Base-by-base conservation (phyloP, 2,888 invertebrate genomes). In the Diarsia rubi region DNA sequence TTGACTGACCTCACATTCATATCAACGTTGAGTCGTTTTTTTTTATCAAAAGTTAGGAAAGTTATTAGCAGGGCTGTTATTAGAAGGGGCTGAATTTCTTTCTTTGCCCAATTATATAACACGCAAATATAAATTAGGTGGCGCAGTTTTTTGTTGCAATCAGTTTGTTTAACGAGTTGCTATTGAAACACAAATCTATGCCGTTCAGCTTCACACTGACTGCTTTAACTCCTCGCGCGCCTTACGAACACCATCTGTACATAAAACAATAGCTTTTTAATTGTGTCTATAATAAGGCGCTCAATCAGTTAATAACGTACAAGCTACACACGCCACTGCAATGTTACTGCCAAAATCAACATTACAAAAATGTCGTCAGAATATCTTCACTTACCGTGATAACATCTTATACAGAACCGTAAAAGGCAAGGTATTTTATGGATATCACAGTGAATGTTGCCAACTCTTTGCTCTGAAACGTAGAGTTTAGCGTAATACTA, bases 21-120 rank as follows among this genome's bases (percentile, higher is more conserved):
- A 12, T 3, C 21, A 21, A 8, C 21, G 27, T 24, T 6, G 3
- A 44, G 44, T 3, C 14, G 21, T 16, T 12, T 59, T n/a, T 31
- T 37, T 73, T 73, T 63, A 27, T 49, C n/a, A n/a, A 59, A 64
- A 73, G 27, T 73, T 45, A 14, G n/a, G 19, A 12, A 64, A 57
- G 45, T 57, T 27, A 57, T 47, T 64, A n/a, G n/a, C n/a, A n/a
- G n/a, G n/a, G n/a, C n/a, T n/a, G n/a, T n/a, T n/a, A n/a, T n/a
- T n/a, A n/a, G n/a, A n/a, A n/a, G n/a, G n/a, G 16, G 1, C 14
- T 9, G 21, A 73, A 73, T 14, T 74, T 64, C n/a, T 64, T 75
- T 27, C 60, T 69, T 79, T 69, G 67, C 62, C 65, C 75, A 85
- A 81, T 84, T 81, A 78, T n/a, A n/a, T n/a, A n/a, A n/a, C 57